Evolutionary conservation across 2,797 vertebrate genomes (phyloP).

Genomic region (Clarias laeviceps): DNA sequence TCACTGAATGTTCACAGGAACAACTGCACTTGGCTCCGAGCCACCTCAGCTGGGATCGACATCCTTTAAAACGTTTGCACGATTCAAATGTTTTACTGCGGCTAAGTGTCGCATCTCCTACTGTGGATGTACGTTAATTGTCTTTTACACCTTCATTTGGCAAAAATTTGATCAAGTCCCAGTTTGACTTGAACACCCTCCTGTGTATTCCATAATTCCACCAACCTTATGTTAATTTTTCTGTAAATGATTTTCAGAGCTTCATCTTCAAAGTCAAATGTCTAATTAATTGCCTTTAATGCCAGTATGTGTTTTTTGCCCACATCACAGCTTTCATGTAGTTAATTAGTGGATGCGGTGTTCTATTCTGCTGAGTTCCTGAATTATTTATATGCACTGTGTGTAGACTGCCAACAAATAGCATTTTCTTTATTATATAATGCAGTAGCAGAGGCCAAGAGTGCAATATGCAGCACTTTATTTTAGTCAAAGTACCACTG

Average conservation of each 20-base stretch:
- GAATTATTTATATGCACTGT: constrained; percentile 47
- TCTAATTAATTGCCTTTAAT: constrained; percentile 39
- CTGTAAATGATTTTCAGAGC: not conserved
- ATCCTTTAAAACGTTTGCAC: too few relatives aligned
- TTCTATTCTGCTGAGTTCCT: constrained; percentile 16
- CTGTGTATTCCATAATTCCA: not conserved
- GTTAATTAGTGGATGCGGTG: constrained; percentile 40
- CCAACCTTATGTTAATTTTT: not conserved
- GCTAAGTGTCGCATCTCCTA: too few relatives aligned
- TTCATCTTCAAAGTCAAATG: constrained; percentile 3
- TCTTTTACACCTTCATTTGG: too few relatives aligned
- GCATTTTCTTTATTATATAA: constrained; percentile 26
- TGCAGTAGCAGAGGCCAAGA: constrained; percentile 31
- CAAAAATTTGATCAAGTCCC: too few relatives aligned
- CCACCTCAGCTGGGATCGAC: too few relatives aligned
- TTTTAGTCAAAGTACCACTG: constrained; percentile 5
- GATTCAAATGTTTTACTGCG: too few relatives aligned
- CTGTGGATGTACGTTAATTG: too few relatives aligned
- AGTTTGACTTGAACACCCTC: too few relatives aligned
- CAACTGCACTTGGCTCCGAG: too few relatives aligned
- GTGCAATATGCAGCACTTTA: constrained; percentile 23
- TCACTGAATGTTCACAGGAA: too few relatives aligned
- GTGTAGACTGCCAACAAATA: constrained; percentile 24
- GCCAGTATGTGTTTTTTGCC: constrained; percentile 7
- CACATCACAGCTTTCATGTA: constrained; percentile 12